Conservation (phyloP, 53 echinoderm and acorn worm species). For the Arbacia lixula region DNA sequence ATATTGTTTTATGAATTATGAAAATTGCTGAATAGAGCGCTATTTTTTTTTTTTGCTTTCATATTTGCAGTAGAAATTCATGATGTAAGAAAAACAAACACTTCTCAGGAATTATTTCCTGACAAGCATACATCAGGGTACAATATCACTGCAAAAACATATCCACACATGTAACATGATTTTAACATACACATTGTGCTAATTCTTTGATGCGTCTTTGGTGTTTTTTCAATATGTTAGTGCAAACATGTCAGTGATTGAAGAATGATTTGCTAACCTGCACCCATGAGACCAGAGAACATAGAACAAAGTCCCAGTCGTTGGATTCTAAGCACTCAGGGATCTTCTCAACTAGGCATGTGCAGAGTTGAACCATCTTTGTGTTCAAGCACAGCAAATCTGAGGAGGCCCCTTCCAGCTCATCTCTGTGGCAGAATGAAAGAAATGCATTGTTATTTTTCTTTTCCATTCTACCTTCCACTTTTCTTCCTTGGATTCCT, state of each 20-base stretch:
- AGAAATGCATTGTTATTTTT: neutral
- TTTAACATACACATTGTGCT: too few species aligned
- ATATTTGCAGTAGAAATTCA: too few species aligned
- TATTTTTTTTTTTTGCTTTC: too few species aligned
- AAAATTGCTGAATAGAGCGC: too few species aligned
- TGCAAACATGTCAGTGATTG: neutral
- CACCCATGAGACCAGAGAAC: constrained; percentile 82
- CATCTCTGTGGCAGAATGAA: constrained; percentile 3
- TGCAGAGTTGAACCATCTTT: constrained; percentile 73
- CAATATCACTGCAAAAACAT: too few species aligned
- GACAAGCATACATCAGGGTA: too few species aligned
- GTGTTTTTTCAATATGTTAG: neutral
- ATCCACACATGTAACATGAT: too few species aligned
- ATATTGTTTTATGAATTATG: too few species aligned
- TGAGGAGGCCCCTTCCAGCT: constrained; percentile 47
- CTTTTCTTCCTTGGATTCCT: neutral
- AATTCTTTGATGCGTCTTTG: neutral
- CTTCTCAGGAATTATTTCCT: too few species aligned
- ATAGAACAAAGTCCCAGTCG: constrained; percentile 93
- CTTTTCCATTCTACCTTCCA: neutral
- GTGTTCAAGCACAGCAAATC: constrained; percentile 57
- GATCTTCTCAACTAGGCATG: constrained; percentile 60
- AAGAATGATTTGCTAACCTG: constrained; percentile 69
- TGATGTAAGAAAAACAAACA: too few species aligned
- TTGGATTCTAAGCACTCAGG: constrained; percentile 67